Evolutionary conservation across 2,797 vertebrate species (phyloP).

Genomic region (Pangasius krempfi): DNA sequence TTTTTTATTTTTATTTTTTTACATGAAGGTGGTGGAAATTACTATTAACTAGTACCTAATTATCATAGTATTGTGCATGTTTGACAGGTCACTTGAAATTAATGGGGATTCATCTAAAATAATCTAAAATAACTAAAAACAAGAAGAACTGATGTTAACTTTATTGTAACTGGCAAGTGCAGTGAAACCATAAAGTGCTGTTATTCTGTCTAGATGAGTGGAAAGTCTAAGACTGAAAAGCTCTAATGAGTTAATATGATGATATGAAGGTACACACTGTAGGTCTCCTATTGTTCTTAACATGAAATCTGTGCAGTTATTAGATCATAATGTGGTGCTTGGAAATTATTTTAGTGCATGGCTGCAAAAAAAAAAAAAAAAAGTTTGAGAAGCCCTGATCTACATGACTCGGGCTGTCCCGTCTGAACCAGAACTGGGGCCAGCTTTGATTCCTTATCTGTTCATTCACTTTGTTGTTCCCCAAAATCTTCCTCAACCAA

Average conservation of each 20-base stretch:
- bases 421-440: neutral
- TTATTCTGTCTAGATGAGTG: neutral
- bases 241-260: neutral
- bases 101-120: neutral
- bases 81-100: neutral
- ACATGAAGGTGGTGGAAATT: neutral
- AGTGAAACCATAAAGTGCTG: neutral
- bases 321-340: neutral
- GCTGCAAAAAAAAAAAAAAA: neutral
- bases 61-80: neutral
- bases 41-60: neutral
- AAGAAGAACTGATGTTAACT: neutral
- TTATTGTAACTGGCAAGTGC: neutral
- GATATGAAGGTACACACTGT: neutral
- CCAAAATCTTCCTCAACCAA: conserved; percentile 55
- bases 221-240: neutral
- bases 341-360: neutral
- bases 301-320: neutral
- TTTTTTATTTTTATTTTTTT: neutral
- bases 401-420: neutral
- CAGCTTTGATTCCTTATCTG: conserved; percentile 10
- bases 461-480: conserved; percentile 31
- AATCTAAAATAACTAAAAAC: neutral
- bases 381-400: neutral
- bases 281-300: neutral